Evolutionary conservation across 2,113 vertebrate species (phyloP).

Genomic region (Cyanocitta stelleri): DNA sequence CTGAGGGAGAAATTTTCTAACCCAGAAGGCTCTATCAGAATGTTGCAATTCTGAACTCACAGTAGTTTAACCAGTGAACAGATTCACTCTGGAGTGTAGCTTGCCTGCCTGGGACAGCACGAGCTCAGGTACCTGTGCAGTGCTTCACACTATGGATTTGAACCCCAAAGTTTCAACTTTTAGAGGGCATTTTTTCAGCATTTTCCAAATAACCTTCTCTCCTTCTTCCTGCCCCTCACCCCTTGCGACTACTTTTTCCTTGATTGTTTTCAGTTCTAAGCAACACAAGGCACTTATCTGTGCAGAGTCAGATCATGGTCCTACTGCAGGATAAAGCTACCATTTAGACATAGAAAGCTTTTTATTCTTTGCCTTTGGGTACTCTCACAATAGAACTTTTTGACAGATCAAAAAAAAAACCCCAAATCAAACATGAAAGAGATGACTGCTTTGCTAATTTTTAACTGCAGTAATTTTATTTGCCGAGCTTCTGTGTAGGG

Average conservation of each 20-base stretch:
- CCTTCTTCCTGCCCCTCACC: neutral
- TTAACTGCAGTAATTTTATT: conserved; percentile 29
- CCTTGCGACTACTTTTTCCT: neutral
- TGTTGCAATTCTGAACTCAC: neutral
- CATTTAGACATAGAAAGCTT: neutral
- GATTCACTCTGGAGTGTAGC: neutral
- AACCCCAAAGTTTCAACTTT: neutral
- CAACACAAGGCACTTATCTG: neutral
- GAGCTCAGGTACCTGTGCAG: neutral
- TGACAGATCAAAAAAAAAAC: neutral
- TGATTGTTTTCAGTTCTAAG: neutral
- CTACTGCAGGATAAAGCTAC: neutral
- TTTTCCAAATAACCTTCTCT: neutral
- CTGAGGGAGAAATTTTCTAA: neutral
- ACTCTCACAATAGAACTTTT: neutral
- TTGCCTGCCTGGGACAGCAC: neutral
- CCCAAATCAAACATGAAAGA: neutral
- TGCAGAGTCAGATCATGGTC: neutral
- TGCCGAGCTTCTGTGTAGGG: neutral
- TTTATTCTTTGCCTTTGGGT: neutral
- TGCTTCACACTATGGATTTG: neutral
- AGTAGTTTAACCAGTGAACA: neutral
- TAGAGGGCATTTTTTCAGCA: neutral
- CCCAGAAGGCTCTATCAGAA: neutral
- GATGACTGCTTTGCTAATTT: neutral